Evolutionary conservation across 2,113 vertebrate genomes (phyloP), one percentile per base, ranked within the genome.

Genomic region (Psophia crepitans): DNA sequence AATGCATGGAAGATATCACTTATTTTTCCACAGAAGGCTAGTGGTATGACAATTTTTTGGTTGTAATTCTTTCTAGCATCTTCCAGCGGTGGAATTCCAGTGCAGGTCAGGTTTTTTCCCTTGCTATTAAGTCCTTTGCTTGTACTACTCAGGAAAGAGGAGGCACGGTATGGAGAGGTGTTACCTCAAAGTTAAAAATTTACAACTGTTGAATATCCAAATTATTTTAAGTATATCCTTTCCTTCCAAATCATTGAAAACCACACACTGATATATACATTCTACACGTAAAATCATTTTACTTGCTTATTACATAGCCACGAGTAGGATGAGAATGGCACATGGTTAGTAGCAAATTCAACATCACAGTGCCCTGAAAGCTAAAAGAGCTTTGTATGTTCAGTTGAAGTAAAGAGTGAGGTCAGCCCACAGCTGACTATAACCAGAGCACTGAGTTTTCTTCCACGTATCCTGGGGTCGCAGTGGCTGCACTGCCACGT

Each of bases 41-140:
- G 2, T 1, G 10, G 5, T 12, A 5, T 18, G 43, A 1, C 2
- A 0, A 4, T 19, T 3, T 41, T 14, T 56, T 24, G 2, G 2
- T 2, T 28, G 16, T 33, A 32, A 16, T 64, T 21, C 0, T 33
- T 28, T 41, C 16, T 5, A n/a, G 8, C 19, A 24, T 26, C 13
- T 56, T 32, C 35, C 39, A 11, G 30, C 5, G 35, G 17, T n/a
- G 66, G 13, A 46, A 24, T 37, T 37, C 30, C 37, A 48, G 0
- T n/a, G 41, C 58, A 63, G 49, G 6, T 9, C 51, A 8, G 12
- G 12, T 23, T 6, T 4, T 49, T 6, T 65, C 6, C 8, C 26
- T 53, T 60, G 57, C 20, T 37, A 0, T 27, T 20, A 61, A 30
- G 21, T 8, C 5, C 44, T 77, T 63, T 8, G 37, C 11, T 54